Percentiles rank a stretch among this genome's conserved stretches.
Conservation (phyloP, 2,113 vertebrate species). For the Alosa alosa region DNA sequence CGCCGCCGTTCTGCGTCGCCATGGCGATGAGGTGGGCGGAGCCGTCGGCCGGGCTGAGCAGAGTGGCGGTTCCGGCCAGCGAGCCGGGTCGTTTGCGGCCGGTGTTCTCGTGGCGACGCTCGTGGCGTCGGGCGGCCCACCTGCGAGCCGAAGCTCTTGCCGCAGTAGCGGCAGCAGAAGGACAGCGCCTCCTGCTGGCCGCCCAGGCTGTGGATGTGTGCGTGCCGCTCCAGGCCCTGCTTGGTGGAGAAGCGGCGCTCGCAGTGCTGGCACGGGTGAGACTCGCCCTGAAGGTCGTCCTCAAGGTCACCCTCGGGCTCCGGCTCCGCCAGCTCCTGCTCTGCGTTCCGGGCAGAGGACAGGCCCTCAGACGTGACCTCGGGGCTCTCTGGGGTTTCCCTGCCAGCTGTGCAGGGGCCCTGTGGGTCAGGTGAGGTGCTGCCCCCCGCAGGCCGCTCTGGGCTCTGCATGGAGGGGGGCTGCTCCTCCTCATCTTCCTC, state of each 20-base stretch:
- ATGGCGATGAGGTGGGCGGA: slow-evolving; percentile 62
- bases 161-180: slow-evolving; percentile 93
- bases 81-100: slow-evolving; percentile 76
- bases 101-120: slow-evolving; percentile 88
- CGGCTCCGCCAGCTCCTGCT: slow-evolving; percentile 32
- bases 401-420: slow-evolving; percentile 24
- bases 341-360: slow-evolving; percentile 60
- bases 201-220: slow-evolving; percentile 80
- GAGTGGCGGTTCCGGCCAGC: slow-evolving; percentile 58
- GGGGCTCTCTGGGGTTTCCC: slow-evolving; percentile 50
- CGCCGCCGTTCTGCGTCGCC: slow-evolving; percentile 63
- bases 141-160: slow-evolving; percentile 92
- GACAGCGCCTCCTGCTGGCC: slow-evolving; percentile 73
- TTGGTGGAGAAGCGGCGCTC: slow-evolving; percentile 92
- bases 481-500: slow-evolving; percentile 46
- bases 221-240: slow-evolving; percentile 91
- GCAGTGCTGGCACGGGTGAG: slow-evolving; percentile 88
- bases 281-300: slow-evolving; percentile 71
- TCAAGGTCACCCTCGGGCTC: slow-evolving; percentile 69
- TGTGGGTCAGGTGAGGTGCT: background rate
- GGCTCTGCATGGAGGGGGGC: slow-evolving; percentile 55
- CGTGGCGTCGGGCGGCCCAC: slow-evolving; percentile 88
- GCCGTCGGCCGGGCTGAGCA: slow-evolving; percentile 33
- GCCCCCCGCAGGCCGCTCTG: slow-evolving; percentile 39
- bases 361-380: slow-evolving; percentile 50